phyloP scores from a whole-genome alignment of 2,113 vertebrate species.

The Tupaia chinensis region DNA sequence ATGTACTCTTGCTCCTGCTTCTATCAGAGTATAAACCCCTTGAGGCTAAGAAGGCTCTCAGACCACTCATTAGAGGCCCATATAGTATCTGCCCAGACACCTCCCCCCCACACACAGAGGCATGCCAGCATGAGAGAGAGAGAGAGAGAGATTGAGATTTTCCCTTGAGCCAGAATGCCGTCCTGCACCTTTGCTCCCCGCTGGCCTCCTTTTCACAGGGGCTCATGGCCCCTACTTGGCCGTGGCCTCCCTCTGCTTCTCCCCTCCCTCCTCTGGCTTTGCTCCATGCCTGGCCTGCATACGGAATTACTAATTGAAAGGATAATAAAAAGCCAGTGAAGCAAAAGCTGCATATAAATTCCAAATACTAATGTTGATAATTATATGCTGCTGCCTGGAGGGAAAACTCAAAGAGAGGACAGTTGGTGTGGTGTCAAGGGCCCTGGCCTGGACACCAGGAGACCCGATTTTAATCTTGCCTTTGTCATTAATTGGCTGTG shows the following conservation, averaged over 20 bases:
- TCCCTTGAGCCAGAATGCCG: background rate
- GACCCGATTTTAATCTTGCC: background rate
- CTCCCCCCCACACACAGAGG: too few species aligned
- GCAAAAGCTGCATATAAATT: constrained; percentile 76
- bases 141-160: background rate
- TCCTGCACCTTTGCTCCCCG: background rate
- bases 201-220: background rate
- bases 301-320: constrained; percentile 74
- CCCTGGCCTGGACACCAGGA: background rate
- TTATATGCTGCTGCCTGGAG: constrained; percentile 71
- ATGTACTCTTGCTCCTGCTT: background rate
- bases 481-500: constrained; percentile 36
- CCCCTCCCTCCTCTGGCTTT: constrained; percentile 53
- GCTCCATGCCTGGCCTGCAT: constrained; percentile 56
- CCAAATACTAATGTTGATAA: constrained; percentile 75
- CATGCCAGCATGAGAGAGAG: background rate
- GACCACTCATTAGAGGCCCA: background rate
- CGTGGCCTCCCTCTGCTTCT: constrained; percentile 1
- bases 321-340: constrained; percentile 78
- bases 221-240: background rate
- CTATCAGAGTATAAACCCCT: background rate
- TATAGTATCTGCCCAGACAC: background rate
- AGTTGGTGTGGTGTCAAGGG: background rate
- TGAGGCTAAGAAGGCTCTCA: background rate
- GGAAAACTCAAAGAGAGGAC: constrained; percentile 48